Evolutionary conservation across 92 coral and sea anemone genomes (phyloP), one percentile per base, ranked within the genome.

Genomic region (Porites lobata): DNA sequence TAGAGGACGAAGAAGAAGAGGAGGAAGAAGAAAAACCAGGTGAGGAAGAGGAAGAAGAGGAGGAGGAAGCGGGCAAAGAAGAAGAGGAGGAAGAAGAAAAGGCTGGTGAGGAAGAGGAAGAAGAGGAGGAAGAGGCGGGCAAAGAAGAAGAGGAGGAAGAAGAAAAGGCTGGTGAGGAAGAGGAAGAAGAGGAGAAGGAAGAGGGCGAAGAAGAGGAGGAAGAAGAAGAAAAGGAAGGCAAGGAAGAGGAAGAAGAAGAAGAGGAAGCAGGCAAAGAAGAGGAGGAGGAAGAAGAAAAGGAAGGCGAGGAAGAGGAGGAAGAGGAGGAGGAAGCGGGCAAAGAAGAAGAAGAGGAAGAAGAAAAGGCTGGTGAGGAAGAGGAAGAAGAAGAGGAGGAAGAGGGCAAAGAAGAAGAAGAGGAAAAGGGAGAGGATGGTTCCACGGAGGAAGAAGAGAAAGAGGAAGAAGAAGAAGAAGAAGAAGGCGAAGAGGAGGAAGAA

Each of bases 21-120:
- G 75, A 86, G 19, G 53, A 80, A 38, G 78, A 54, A n/a, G 85
- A 78, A 10, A 70, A 78, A 2, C 57, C 68, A 24, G 78, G 58
- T 56, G 73, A 86, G 11, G 57, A 86, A 6, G 85, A 69, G 8
- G 81, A 86, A 15, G 71, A 86, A 10, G 75, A 78, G 58, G 88
- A 75, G 9, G 82, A 63, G 13, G 71, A 85, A 38, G 12, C 29
- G n/a, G 85, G 76, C 0, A 59, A 80, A 62, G 59, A 80, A n/a
- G 73, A 82, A 63, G 82, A 69, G 22, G 81, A 54, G 47, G 68
- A 76, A 14, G 78, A 76, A 50, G 74, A 74, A 9, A 64, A 54
- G 77, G 76, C 21, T 1, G 77, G 70, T 64, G 29, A 66, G 61
- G 66, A 56, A 52, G 81, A 75, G 9, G 78, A 82, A 72, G 62